Conservation (phyloP, 2,113 vertebrate species). For the Turdus rufiventris region DNA sequence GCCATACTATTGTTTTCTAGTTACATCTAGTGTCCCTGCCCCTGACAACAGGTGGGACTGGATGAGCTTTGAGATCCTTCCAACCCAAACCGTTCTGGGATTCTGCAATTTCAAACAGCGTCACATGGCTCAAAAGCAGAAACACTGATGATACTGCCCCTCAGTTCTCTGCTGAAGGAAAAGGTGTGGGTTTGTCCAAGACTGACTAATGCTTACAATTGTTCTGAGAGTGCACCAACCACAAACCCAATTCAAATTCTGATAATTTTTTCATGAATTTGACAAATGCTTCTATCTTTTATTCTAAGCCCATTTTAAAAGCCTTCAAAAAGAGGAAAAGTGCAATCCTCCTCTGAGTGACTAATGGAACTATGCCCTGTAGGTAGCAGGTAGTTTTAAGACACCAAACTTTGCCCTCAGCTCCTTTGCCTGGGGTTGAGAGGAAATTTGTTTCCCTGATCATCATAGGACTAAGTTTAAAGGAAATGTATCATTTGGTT, state of each 20-base stretch:
- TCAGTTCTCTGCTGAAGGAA: not conserved
- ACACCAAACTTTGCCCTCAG: not conserved
- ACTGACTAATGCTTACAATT: not conserved
- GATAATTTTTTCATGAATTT: not conserved
- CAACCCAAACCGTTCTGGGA: not conserved
- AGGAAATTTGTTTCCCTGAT: constrained; percentile 6
- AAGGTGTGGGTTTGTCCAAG: not conserved
- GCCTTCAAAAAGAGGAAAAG: not conserved
- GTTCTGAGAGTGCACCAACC: not conserved
- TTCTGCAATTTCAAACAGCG: not conserved
- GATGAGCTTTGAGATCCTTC: not conserved
- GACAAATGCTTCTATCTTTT: not conserved
- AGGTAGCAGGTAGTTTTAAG: not conserved
- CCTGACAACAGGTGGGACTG: too few species aligned
- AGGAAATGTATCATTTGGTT: constrained; percentile 38
- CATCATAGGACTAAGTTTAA: not conserved
- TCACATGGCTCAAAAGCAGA: not conserved
- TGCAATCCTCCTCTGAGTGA: not conserved
- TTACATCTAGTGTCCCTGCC: too few species aligned
- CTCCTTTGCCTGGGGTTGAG: not conserved
- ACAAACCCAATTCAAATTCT: not conserved
- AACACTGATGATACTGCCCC: not conserved
- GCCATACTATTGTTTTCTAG: too few species aligned
- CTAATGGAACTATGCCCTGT: not conserved
- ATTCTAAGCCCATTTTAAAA: not conserved